Evolutionary conservation across 64 coral and sea anemone species (phyloP), one percentile per base, ranked within the genome.

Genomic region (Pocillopora verrucosa): DNA sequence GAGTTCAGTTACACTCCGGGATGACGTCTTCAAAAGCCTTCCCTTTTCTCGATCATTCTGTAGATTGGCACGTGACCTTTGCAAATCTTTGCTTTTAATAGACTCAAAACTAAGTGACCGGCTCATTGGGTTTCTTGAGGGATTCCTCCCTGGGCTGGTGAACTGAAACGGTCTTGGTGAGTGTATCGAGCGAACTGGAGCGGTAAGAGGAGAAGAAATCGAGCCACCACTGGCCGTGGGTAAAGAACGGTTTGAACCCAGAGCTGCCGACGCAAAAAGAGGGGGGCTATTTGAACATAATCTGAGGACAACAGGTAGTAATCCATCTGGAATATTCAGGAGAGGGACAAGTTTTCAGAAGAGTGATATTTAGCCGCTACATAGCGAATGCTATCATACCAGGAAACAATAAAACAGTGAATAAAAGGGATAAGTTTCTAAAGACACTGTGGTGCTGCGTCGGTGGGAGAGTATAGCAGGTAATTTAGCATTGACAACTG

Each of bases 91-190:
- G 10, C 70, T 85, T 72, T 41, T 56, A 10, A 85, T 37, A 37
- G 82, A 85, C 62, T 85, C 82, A 65, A 57, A 85, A 58, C 82
- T 85, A 10, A 85, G 82, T 2, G 82, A 85, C 2, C 82, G 63
- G n/a, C 82, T 72, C 36, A 85, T 11, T 20, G 65, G 17, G 26
- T 0, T 24, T 85, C 22, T 72, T 4, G 82, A 24, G 41, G 19
- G 36, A 11, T 65, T n/a, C 38, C 57, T 85, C 38, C 15, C 10
- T 56, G 63, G 64, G 16, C 61, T 51, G 35, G 36, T 37, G 13
- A 85, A 85, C 37, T 85, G 82, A 14, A 85, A 85, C 5, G 82
- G 82, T 26, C 72, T 85, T 9, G 80, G 7, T 11, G 82, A 85
- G 22, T 85, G 82, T 69, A 72, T 85, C 5, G 82, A 72, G 9